Conservation (phyloP, 2,888 invertebrate species). For the Toxonevra muliebris region DNA sequence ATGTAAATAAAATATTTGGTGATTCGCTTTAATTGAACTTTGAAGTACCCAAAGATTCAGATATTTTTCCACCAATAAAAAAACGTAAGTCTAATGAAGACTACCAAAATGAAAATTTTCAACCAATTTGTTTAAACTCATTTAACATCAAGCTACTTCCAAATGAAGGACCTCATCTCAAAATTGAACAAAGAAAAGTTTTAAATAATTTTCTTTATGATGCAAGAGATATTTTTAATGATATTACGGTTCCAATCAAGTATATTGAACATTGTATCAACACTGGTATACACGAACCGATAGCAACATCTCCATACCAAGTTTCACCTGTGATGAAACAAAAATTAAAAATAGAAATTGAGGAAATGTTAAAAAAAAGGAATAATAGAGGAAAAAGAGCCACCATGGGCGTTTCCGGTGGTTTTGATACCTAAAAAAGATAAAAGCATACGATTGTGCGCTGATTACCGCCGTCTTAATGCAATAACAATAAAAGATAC, state of each 20-base stretch:
- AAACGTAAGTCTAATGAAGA: too few species aligned
- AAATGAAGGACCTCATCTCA: neutral
- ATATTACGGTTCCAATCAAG: too few species aligned
- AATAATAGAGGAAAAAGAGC: constrained; percentile 40
- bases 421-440: constrained; percentile 52
- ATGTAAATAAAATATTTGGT: neutral
- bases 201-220: constrained; percentile 1
- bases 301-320: constrained; percentile 53
- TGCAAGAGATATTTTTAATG: constrained; percentile 6
- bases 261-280: constrained; percentile 8
- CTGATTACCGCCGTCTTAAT: constrained; percentile 45
- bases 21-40: too few species aligned
- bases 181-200: neutral
- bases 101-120: neutral
- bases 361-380: constrained; percentile 22
- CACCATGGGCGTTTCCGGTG: constrained; percentile 38
- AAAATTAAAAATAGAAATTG: constrained; percentile 24
- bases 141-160: too few species aligned
- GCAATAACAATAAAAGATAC: constrained; percentile 38
- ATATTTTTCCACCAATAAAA: too few species aligned
- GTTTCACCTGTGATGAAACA: constrained; percentile 42
- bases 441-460: too few species aligned
- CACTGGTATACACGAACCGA: constrained; percentile 39
- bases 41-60: too few species aligned
- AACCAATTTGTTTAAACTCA: too few species aligned